Conservation (phyloP, 2,888 invertebrate species). For the Hydriomena furcata region DNA sequence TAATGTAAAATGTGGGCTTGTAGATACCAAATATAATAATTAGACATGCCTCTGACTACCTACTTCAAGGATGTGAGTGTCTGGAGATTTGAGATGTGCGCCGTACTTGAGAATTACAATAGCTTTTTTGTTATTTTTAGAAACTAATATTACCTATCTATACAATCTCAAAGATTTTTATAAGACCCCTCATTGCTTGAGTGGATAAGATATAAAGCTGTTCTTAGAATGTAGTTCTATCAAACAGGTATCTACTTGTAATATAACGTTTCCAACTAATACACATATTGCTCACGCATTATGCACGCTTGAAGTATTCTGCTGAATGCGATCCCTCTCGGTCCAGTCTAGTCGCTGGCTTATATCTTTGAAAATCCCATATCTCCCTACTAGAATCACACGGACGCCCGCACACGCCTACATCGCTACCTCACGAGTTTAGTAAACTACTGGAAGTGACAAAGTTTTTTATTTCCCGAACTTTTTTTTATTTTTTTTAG, state of each 20-base stretch:
- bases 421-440: slow-evolving; percentile 39
- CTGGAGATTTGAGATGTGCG: no score
- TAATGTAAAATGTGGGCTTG: no score
- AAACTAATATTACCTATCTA: no score
- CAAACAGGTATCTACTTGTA: slow-evolving; percentile 2
- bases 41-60: no score
- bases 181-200: no score
- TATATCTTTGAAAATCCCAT: slow-evolving; percentile 73
- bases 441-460: slow-evolving; percentile 20
- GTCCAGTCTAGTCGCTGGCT: slow-evolving; percentile 62
- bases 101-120: no score
- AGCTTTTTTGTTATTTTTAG: no score
- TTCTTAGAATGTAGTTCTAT: background rate
- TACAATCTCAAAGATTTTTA: no score
- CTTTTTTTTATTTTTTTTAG: no score
- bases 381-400: slow-evolving; percentile 77
- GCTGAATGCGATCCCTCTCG: slow-evolving; percentile 45
- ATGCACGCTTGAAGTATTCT: slow-evolving; percentile 29
- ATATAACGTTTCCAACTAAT: slow-evolving; percentile 15
- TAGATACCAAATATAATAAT: no score
- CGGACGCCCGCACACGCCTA: slow-evolving; percentile 72
- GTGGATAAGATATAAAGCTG: background rate
- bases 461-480: no score
- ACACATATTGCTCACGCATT: slow-evolving; percentile 25
- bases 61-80: no score